Base-by-base conservation (phyloP, 2,888 invertebrate genomes). In the Hemicrepidius hirtus region DNA sequence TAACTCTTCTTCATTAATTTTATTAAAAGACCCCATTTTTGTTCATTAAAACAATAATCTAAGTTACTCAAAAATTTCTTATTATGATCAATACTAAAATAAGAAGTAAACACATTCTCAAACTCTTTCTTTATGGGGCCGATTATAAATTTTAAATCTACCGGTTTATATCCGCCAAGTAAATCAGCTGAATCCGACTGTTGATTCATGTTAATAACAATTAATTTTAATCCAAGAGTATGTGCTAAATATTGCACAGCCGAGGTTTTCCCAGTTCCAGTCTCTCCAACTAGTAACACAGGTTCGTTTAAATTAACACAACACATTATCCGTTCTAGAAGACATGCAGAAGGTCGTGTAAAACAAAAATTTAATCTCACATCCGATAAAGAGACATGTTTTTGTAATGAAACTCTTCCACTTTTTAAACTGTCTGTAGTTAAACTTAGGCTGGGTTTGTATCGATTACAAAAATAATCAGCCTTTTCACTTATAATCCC, bases 171-270 rank as follows among this genome's bases (percentile, higher is more conserved):
- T 75, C 99, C 99, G 68, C 99, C 99, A 0, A 99, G 89, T 41
- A 99, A 89, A 88, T 99, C 99, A 0, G 97, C 94, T 7, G 96
- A 96, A 86, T 99, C 99, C 53, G 97, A 98, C 84, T 99, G 99
- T 83, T 99, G 98, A 84, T 98, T 99, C 96, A 99, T 96, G 84
- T 99, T 99, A 21, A 99, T 95, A 0, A 99, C 98, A 32, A 95
- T 89, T 32, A 99, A 88, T 82, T 93, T 95, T 78, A 95, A 94
- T 0, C 95, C 94, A 0, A 95, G 92, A 76, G 93, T 92, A 73
- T 92, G 90, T 0, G 98, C 96, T 66, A 99, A 88, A 86, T 95
- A 97, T 84, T 99, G 99, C 0, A 99, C 92, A 0, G 95, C 92
- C 0, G 97, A 96, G 0, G 99, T 99, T 88, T 99, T 99, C 0